Evolutionary conservation across 2,888 invertebrate genomes (phyloP).

Genomic region (Matsumyia berberina): DNA sequence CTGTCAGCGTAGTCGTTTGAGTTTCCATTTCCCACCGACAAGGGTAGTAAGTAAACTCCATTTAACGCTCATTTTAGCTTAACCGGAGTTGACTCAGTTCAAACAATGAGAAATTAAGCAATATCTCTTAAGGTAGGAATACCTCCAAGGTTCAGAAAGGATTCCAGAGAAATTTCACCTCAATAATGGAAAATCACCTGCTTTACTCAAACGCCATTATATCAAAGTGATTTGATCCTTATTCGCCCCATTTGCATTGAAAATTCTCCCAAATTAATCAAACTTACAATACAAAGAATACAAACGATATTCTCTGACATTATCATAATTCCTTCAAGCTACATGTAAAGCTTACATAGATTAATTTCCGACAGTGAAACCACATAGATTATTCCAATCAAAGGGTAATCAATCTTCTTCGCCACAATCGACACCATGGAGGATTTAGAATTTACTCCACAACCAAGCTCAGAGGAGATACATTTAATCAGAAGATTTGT

Average conservation of each 20-base stretch:
- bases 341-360: constrained; percentile 37
- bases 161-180: too few species aligned
- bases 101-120: too few species aligned
- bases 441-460: constrained; percentile 32
- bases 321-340: not conserved
- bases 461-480: constrained; percentile 8
- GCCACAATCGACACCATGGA: constrained; percentile 44
- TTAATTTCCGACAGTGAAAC: constrained; percentile 55
- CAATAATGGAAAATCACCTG: too few species aligned
- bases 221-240: not conserved
- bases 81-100: too few species aligned
- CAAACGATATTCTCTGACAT: not conserved
- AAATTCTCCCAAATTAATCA: not conserved
- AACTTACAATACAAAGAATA: not conserved
- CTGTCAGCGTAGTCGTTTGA: too few species aligned
- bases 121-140: too few species aligned
- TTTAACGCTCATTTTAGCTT: too few species aligned
- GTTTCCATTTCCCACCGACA: too few species aligned
- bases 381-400: constrained; percentile 50
- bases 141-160: too few species aligned
- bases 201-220: too few species aligned
- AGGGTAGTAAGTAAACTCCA: too few species aligned
- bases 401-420: constrained; percentile 63
- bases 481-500: constrained; percentile 44
- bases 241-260: too few species aligned